phyloP scores from a whole-genome alignment of 53 echinoderm and acorn worm species.

The Mesocentrotus franciscanus region DNA sequence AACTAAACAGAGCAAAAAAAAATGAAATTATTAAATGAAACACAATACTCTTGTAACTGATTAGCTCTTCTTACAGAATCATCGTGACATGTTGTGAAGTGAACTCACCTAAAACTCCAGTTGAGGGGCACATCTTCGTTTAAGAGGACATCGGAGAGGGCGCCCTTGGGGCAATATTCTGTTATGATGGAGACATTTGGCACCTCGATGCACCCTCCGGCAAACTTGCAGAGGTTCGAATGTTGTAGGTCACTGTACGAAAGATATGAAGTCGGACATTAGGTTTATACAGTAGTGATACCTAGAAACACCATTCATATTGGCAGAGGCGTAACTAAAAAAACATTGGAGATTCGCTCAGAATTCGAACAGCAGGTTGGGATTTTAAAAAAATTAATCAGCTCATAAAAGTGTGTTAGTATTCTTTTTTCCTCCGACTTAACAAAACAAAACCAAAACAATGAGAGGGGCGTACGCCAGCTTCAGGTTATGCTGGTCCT shows the following conservation, averaged over 20 bases:
- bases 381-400: too few species aligned
- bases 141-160: conserved; percentile 91
- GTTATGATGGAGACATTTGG: conserved; percentile 90
- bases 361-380: too few species aligned
- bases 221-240: conserved; percentile 92
- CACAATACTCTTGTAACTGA: too few species aligned
- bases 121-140: conserved; percentile 98
- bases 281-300: background rate
- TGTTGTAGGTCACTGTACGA: conserved; percentile 85
- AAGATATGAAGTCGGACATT: background rate
- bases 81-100: background rate
- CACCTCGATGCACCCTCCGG: conserved; percentile 88
- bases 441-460: too few species aligned
- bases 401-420: too few species aligned
- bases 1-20: too few species aligned
- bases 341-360: background rate
- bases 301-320: background rate
- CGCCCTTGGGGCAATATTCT: conserved; percentile 97
- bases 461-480: background rate
- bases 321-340: background rate
- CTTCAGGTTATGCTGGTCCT: too few species aligned
- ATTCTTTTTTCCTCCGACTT: too few species aligned
- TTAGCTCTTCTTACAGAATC: too few species aligned
- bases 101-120: conserved; percentile 96
- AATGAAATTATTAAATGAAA: too few species aligned